phyloP scores from a whole-genome alignment of 2,797 vertebrate species.

The Mormyrops boulengeri region DNA sequence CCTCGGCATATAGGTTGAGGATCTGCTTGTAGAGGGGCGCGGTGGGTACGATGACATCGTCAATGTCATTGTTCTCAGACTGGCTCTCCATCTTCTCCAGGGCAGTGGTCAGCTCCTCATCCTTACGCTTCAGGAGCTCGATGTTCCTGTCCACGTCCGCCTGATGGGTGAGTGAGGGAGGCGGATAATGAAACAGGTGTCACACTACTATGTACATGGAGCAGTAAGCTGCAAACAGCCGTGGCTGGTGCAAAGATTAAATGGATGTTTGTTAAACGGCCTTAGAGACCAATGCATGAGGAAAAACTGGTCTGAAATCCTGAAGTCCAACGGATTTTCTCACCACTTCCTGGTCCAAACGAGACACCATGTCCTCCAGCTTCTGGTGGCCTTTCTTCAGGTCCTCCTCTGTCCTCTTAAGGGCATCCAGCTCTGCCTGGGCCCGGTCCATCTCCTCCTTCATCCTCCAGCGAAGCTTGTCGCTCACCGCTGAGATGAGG shows the following conservation, averaged over 20 bases:
- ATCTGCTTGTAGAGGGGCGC: constrained; percentile 99
- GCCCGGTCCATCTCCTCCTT: constrained; percentile 98
- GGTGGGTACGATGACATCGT: constrained; percentile 94
- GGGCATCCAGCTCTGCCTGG: constrained; percentile 90
- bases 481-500: constrained; percentile 92
- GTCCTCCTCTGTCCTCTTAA: constrained; percentile 95
- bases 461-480: constrained; percentile 97
- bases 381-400: constrained; percentile 97
- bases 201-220: neutral
- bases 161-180: constrained; percentile 47
- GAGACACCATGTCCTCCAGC: constrained; percentile 92
- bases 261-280: neutral
- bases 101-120: constrained; percentile 91
- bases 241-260: neutral
- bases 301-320: neutral
- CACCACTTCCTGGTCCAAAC: constrained; percentile 96
- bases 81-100: constrained; percentile 99
- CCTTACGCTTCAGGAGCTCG: constrained; percentile 91
- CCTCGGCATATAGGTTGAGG: constrained; percentile 93
- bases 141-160: constrained; percentile 94
- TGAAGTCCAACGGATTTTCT: constrained; percentile 39
- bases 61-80: constrained; percentile 96
- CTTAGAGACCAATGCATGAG: neutral
- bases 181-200: neutral
- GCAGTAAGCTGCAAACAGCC: neutral